Base-by-base conservation (phyloP, 2,888 invertebrate species). In the Hylaea fasciaria region DNA sequence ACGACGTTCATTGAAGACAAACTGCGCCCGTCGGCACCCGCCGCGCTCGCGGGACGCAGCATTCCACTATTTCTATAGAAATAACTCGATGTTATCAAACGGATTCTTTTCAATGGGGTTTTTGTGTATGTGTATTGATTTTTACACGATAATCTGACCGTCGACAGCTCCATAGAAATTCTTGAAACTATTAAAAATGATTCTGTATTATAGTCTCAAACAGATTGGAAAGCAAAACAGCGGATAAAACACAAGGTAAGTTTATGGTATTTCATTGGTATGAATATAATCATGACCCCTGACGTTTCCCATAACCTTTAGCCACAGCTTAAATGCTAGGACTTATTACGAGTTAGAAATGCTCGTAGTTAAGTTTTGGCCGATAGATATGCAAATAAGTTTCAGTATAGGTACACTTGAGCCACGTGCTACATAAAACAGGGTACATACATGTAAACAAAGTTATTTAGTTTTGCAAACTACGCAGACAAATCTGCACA, bases 21-120 rank as follows among this genome's bases (percentile, higher is more conserved):
- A 49, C 49, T 40, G 13, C 17, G 8, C 13, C 22, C 43, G 22
- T 39, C 49, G 41, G 11, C 12, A n/a, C n/a, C n/a, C n/a, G n/a
- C 17, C 11, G 14, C 22, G 49, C 35, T 47, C 55, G 32, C 48
- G 11, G 17, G 32, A 11, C 17, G 13, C 45, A 12, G 37, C 17
- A 3, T 17, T 14, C 54, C 35, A 53, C 29, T 60, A 64, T 64
- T 60, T 48, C 43, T 50, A 46, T 58, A 48, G 2, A 51, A 51
- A 54, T 57, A 57, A 45, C 58, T 47, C 32, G 28, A 45, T 39
- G 14, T 49, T 43, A 65, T 57, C 53, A 50, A 53, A 56, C 39
- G 62, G 44, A 62, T 65, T 54, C 58, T 41, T 46, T 28, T 8
- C 3, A 39, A 12, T 29, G 2, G 9, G 8, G 9, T 29, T 45